These are phyloP conservation scores for Drosophila picticornis DNA, from an alignment of 2,888 invertebrate genomes.

Conservation along the genomic window DNA sequence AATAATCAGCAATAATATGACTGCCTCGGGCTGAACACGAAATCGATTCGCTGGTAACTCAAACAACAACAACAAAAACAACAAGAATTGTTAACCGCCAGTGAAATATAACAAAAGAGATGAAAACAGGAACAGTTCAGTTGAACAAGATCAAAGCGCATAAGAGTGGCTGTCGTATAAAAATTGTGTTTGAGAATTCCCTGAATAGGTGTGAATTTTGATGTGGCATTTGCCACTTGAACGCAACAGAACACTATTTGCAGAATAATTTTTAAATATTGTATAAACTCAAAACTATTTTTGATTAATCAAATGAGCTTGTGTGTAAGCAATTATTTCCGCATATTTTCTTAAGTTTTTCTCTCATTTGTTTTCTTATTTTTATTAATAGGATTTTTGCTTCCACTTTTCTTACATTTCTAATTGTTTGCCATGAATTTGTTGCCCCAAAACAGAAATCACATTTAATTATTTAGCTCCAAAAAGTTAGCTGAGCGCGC, in stretches of 20 bases:
- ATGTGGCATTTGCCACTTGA: conserved; percentile 60
- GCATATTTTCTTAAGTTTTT: background rate
- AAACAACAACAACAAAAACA: conserved; percentile 20
- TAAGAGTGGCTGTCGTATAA: conserved; percentile 33
- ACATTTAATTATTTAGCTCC: conserved; percentile 67
- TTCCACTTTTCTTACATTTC: conserved; percentile 6
- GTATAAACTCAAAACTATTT: background rate
- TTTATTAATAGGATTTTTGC: background rate
- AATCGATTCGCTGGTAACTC: conserved; percentile 54
- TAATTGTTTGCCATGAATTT: conserved; percentile 45
- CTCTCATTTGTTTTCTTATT: background rate
- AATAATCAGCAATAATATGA: conserved; percentile 73
- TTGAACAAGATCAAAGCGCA: conserved; percentile 65
- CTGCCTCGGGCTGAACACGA: conserved; percentile 65
- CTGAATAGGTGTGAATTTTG: conserved; percentile 66
- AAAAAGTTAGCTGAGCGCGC: conserved; percentile 47
- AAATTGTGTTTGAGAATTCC: conserved; percentile 8
- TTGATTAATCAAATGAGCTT: background rate
- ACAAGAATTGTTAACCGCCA: conserved; percentile 20
- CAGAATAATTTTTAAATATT: conserved; percentile 18
- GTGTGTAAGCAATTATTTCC: conserved; percentile 1
- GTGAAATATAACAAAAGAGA: conserved; percentile 9
- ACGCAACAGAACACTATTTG: conserved; percentile 14
- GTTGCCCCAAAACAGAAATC: conserved; percentile 48
- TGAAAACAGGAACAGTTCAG: conserved; percentile 34